Evolutionary conservation across 2,888 invertebrate genomes (phyloP).

Genomic region (Rhagonycha fulva): DNA sequence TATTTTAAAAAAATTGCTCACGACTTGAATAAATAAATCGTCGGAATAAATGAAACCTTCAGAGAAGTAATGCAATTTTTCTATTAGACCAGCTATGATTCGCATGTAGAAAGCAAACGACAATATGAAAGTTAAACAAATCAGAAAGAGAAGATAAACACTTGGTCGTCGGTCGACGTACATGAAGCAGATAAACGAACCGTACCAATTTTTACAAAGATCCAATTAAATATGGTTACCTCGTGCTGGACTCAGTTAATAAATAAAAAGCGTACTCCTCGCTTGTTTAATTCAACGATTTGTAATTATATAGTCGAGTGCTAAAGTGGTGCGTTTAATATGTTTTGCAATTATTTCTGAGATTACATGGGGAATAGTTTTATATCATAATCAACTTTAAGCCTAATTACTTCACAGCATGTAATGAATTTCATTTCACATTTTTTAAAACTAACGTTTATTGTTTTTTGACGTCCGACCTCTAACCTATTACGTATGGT

Average conservation of each 20-base stretch:
- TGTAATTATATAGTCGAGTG: constrained; percentile 37
- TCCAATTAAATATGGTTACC: constrained; percentile 44
- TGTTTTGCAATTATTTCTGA: constrained; percentile 15
- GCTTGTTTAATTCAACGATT: constrained; percentile 39
- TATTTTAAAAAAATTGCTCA: constrained; percentile 14
- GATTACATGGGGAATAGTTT: constrained; percentile 14
- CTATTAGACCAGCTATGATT: constrained; percentile 17
- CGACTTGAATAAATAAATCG: constrained; percentile 19
- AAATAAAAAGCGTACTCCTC: constrained; percentile 37
- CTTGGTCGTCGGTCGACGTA: constrained; percentile 10
- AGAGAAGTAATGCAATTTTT: constrained; percentile 20
- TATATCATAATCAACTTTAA: constrained; percentile 25
- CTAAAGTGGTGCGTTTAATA: constrained; percentile 34
- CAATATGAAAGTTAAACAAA: constrained; percentile 1
- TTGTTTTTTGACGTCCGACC: background rate
- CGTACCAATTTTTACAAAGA: constrained; percentile 43
- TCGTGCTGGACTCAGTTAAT: constrained; percentile 36
- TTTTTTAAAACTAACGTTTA: background rate
- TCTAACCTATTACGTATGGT: background rate
- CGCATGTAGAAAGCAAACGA: constrained; percentile 13
- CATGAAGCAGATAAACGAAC: constrained; percentile 40
- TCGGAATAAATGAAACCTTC: constrained; percentile 21
- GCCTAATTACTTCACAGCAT: constrained; percentile 14
- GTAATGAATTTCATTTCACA: background rate
- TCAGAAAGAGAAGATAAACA: constrained; percentile 9